Percentiles rank a stretch among this genome's conserved stretches.
phyloP scores from a whole-genome alignment of 2,888 invertebrate genomes.

The Carpatolechia fugitivella region DNA sequence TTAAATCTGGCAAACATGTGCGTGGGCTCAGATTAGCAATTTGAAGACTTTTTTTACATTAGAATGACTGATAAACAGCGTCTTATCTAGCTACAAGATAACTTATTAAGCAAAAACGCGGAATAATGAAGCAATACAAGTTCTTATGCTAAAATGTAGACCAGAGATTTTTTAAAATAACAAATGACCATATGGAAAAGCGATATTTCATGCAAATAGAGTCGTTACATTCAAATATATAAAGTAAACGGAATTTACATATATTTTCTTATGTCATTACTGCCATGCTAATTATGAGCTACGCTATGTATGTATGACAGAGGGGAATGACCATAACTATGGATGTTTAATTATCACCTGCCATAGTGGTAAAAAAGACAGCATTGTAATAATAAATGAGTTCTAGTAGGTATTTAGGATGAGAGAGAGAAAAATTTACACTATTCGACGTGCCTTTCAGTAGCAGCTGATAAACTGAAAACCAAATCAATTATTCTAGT shows the following conservation, averaged over 20 bases:
- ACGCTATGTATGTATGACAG: neutral
- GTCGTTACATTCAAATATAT: neutral
- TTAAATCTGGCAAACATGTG: conserved; percentile 17
- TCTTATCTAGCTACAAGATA: conserved; percentile 36
- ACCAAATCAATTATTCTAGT: no score
- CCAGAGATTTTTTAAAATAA: neutral
- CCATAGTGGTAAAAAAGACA: neutral
- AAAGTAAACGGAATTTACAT: conserved; percentile 1
- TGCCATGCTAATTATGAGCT: neutral
- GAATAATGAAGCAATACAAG: neutral
- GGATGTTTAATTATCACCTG: neutral
- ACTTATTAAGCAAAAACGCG: no score
- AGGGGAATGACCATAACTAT: neutral
- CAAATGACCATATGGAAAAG: neutral
- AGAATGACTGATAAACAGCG: neutral
- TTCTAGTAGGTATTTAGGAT: no score
- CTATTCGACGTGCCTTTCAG: no score
- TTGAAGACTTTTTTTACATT: no score
- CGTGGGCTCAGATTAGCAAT: conserved; percentile 56
- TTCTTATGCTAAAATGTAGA: neutral
- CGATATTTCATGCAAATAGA: neutral
- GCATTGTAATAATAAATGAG: neutral
- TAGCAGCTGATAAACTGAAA: no score
- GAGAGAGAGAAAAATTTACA: no score
- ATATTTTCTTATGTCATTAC: neutral